Base-by-base conservation (phyloP, 2,797 vertebrate species). In the Peromyscus melanophrys region DNA sequence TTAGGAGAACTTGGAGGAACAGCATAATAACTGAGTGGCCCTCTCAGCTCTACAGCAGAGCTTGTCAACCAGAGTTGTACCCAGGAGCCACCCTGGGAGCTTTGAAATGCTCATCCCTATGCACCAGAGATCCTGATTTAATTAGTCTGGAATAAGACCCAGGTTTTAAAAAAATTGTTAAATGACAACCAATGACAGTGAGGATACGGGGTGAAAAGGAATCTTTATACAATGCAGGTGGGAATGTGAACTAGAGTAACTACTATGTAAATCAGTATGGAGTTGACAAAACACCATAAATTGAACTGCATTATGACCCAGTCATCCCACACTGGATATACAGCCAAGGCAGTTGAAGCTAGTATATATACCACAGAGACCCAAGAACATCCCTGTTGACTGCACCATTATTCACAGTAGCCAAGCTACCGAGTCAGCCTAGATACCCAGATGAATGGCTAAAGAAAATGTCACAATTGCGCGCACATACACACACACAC, bases 401-500 rank as follows among this genome's bases (percentile, higher is more conserved):
- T 77, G 34, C 5, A 77, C 31, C 73, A 63, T 73, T 27, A 37
- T 11, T 49, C 21, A 63, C 57, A 46, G 43, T 25, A 49, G 21
- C 37, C 40, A 49, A 6, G 87, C 16, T 76, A 59, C 6, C 11
- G 17, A 76, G 55, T 71, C 55, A 89, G 29, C 57, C 88, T 43
- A 49, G 40, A 37, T n/a, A 7, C 2, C 40, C 57, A 49, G 59
- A 78, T 27, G 14, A 34, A 77, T 12, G 4, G 29, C 17, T 34
- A 59, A 49, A 25, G 29, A 89, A 57, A 61, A 87, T 55, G 65
- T 4, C 21, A 25, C 12, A 3, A 4, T 1, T 4, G 6, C 3
- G 2, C 5, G 27, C 40, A 6, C 37, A 3, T 8, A 6, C n/a
- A n/a, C 8, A 0, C 52, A 25, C 6, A n/a, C n/a, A 0, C 19